These are phyloP conservation scores for Nerophis ophidion DNA, from an alignment of 2,113 vertebrate genomes.

Conservation along the genomic window DNA sequence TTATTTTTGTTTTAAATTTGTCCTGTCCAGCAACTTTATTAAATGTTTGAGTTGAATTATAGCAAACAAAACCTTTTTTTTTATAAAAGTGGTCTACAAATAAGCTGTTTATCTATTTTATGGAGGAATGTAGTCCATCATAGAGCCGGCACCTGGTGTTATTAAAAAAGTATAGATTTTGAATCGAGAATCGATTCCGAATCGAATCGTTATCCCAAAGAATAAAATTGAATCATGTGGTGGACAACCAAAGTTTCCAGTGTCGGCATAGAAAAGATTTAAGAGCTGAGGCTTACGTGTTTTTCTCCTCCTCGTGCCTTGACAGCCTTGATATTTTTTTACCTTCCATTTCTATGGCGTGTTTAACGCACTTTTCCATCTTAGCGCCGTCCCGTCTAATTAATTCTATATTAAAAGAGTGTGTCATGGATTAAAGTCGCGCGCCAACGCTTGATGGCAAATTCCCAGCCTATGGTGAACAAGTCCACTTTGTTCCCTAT, in stretches of 20 bases:
- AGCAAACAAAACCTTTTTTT: no score
- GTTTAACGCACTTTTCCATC: slow-evolving; percentile 48
- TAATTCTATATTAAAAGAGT: slow-evolving; percentile 51
- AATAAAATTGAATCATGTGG: no score
- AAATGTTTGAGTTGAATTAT: no score
- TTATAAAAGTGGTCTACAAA: no score
- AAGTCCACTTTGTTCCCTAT: slow-evolving; percentile 55
- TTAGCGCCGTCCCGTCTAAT: slow-evolving; percentile 32
- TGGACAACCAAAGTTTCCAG: slow-evolving; percentile 7
- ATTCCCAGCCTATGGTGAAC: slow-evolving; percentile 33
- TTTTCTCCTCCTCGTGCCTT: slow-evolving; percentile 40
- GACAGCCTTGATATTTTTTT: slow-evolving; percentile 48
- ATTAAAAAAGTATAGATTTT: no score
- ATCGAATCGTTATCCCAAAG: no score
- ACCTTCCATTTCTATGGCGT: slow-evolving; percentile 49
- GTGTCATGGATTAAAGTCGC: slow-evolving; percentile 45
- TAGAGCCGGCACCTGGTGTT: no score
- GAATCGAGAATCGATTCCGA: no score
- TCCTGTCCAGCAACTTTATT: no score
- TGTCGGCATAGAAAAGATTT: slow-evolving; percentile 16
- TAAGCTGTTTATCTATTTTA: no score
- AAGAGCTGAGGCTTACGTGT: slow-evolving; percentile 20
- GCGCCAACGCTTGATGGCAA: slow-evolving; percentile 34
- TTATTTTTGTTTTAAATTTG: not conserved
- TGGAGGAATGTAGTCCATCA: no score